Conservation (phyloP, 2,888 invertebrate genomes). For the Bombyx huttoni region DNA sequence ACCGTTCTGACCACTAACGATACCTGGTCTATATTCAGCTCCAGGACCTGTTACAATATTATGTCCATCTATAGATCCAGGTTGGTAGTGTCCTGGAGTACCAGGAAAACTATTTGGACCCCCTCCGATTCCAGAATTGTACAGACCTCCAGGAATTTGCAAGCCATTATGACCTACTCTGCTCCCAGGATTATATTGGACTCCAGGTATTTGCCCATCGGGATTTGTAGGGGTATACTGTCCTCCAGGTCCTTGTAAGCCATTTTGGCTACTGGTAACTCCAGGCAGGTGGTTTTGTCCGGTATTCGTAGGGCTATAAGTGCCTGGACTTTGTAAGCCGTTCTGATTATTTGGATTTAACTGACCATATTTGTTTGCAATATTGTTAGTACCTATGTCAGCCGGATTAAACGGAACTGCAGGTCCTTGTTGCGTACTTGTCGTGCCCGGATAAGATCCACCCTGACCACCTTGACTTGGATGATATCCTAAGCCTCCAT, state of each 20-base stretch:
- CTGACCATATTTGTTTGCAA: not conserved
- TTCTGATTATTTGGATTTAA: not conserved
- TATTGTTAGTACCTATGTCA: too few species aligned
- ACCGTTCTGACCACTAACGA: conserved; percentile 2
- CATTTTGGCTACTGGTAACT: not conserved
- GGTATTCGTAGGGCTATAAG: conserved; percentile 1
- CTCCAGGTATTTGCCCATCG: conserved; percentile 7
- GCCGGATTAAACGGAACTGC: not conserved
- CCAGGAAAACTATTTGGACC: not conserved
- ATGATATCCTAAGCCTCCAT: not conserved
- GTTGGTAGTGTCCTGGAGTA: not conserved
- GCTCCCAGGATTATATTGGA: conserved; percentile 6
- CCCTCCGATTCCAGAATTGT: not conserved
- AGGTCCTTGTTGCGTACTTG: not conserved
- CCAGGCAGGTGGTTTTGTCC: conserved; percentile 6
- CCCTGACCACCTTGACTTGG: not conserved
- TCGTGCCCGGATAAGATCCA: not conserved
- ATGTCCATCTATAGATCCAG: conserved; percentile 3
- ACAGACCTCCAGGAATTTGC: not conserved
- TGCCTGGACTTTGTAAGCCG: not conserved
- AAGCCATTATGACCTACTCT: conserved; percentile 2
- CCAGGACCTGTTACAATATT: not conserved
- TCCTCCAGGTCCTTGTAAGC: conserved; percentile 2
- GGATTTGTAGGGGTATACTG: conserved; percentile 4
- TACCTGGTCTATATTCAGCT: conserved; percentile 6